Conservation (phyloP, 1,140 invertebrate genomes). For the Zaprionus lachaisei region DNA sequence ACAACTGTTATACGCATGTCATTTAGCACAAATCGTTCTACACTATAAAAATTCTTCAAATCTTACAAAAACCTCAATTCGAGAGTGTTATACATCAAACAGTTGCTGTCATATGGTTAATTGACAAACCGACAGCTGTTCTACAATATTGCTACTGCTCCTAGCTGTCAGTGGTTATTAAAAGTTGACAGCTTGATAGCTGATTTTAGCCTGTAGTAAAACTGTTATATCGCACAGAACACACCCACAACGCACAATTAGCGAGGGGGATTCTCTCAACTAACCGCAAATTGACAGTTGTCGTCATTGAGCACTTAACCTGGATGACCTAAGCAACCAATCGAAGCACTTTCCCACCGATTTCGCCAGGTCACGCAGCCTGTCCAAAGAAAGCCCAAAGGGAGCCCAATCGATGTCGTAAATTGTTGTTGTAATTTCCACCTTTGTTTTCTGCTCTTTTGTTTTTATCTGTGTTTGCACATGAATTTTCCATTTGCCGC, state of each 20-base stretch:
- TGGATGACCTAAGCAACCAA: constrained; percentile 60
- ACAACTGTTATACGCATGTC: neutral
- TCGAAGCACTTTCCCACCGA: constrained; percentile 41
- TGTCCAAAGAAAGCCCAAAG: neutral
- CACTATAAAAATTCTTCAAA: neutral
- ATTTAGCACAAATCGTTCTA: constrained; percentile 3
- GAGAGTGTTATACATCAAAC: constrained; percentile 2
- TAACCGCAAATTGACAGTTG: constrained; percentile 15
- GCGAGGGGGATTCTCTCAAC: constrained; percentile 2
- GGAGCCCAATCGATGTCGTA: constrained; percentile 50
- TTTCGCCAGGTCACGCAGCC: constrained; percentile 72
- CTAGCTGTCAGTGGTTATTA: neutral
- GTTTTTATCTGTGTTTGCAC: constrained; percentile 42
- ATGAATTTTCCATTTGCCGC: constrained; percentile 30
- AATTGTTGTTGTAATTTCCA: neutral
- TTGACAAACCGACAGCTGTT: neutral
- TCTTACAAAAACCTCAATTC: neutral
- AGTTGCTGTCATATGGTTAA: neutral
- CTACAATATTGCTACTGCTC: neutral
- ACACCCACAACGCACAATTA: constrained; percentile 33
- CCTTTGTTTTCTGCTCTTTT: neutral
- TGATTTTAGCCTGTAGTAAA: constrained; percentile 12
- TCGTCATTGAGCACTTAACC: constrained; percentile 59
- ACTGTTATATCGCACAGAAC: constrained; percentile 33
- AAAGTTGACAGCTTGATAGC: constrained; percentile 1